Evolutionary conservation across 1,140 invertebrate genomes (phyloP).

Genomic region (Drosophila pachea): DNA sequence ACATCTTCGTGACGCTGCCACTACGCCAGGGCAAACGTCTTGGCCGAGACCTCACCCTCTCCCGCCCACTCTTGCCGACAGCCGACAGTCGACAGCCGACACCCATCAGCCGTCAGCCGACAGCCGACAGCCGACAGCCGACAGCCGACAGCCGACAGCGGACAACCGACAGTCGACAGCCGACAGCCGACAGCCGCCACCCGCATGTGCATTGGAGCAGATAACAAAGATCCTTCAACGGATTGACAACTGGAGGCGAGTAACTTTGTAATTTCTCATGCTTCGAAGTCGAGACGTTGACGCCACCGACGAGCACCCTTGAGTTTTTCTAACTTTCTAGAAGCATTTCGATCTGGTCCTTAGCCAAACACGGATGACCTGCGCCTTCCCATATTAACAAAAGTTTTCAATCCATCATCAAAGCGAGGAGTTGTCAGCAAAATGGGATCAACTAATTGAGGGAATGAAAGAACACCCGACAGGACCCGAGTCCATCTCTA

Average conservation of each 20-base stretch:
- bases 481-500: too few species aligned
- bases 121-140: background rate
- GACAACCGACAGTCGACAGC: background rate
- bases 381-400: background rate
- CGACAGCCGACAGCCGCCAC: constrained; percentile 23
- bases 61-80: constrained; percentile 6
- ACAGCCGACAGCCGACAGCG: constrained; percentile 5
- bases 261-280: constrained; percentile 71
- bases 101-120: background rate
- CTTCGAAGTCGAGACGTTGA: constrained; percentile 42
- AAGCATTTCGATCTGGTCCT: constrained; percentile 19
- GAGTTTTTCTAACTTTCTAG: constrained; percentile 28
- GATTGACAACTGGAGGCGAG: constrained; percentile 72
- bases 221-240: constrained; percentile 75
- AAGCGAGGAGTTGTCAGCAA: background rate
- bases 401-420: background rate
- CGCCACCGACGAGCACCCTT: constrained; percentile 43
- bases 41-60: constrained; percentile 19
- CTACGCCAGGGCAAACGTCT: constrained; percentile 52
- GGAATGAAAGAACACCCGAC: background rate
- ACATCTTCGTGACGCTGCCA: constrained; percentile 38
- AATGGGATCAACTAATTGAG: background rate
- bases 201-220: constrained; percentile 68
- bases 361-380: background rate
- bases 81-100: background rate